A percentile compares a stretch with the other conserved stretches of the same genome.
phyloP scores from a whole-genome alignment of 2,888 invertebrate genomes.

The Caradrina kadenii region DNA sequence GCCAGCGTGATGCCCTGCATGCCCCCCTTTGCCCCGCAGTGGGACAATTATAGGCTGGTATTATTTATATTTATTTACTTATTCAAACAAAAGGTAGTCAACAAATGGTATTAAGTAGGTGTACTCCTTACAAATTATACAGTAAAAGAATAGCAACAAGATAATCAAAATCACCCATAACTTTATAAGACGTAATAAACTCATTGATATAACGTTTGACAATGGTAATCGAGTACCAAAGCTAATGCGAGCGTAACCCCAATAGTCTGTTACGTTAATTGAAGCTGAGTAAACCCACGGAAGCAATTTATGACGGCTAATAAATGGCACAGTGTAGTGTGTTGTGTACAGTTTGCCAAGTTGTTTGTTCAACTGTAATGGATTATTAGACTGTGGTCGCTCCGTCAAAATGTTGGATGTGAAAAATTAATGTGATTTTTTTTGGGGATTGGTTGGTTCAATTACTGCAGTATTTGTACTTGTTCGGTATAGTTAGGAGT shows the following conservation, averaged over 20 bases:
- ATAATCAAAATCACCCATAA: constrained; percentile 1
- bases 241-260: constrained; percentile 66
- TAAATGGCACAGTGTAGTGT: constrained; percentile 68
- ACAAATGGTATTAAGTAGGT: no score
- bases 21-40: no score
- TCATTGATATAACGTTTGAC: constrained; percentile 43
- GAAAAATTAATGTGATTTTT: constrained; percentile 45
- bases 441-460: not conserved
- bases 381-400: constrained; percentile 52
- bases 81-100: no score
- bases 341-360: constrained; percentile 69
- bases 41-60: no score
- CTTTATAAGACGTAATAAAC: constrained; percentile 30
- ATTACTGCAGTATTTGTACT: constrained; percentile 22
- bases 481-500: constrained; percentile 5
- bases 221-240: constrained; percentile 61
- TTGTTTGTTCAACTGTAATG: constrained; percentile 73
- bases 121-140: no score
- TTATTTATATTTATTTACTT: no score
- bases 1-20: no score
- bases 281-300: constrained; percentile 79
- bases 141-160: not conserved
- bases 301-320: constrained; percentile 80
- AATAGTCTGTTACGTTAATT: constrained; percentile 70
- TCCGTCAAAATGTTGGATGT: constrained; percentile 48